Conservation (phyloP, 1,140 invertebrate genomes). For the Gryllus bimaculatus region DNA sequence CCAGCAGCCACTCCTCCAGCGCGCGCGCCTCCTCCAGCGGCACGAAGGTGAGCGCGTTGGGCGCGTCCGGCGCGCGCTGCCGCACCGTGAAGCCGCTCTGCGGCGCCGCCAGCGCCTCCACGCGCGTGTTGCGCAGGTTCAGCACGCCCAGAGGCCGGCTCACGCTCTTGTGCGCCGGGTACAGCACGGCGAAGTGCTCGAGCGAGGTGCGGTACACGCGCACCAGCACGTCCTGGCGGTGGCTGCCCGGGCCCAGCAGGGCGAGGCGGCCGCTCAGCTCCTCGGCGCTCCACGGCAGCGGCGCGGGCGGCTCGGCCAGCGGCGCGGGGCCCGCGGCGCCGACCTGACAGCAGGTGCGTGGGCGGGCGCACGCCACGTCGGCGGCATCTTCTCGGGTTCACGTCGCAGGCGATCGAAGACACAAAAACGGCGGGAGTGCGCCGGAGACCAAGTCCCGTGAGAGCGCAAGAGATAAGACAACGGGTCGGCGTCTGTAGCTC, state of each 20-base stretch:
- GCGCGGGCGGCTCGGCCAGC: neutral
- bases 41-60: slow-evolving; percentile 46
- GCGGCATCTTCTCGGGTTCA: slow-evolving; percentile 32
- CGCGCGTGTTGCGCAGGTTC: slow-evolving; percentile 48
- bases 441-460: no score
- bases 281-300: slow-evolving; percentile 42
- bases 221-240: slow-evolving; percentile 49
- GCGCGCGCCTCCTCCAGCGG: slow-evolving; percentile 41
- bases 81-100: slow-evolving; percentile 43
- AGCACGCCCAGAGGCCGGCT: slow-evolving; percentile 51
- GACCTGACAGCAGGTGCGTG: slow-evolving; percentile 32
- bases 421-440: neutral
- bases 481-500: no score
- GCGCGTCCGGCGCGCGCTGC: slow-evolving; percentile 50
- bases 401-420: neutral
- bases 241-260: slow-evolving; percentile 41
- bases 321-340: slow-evolving; percentile 30
- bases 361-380: slow-evolving; percentile 36
- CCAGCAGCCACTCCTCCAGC: slow-evolving; percentile 49
- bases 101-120: slow-evolving; percentile 39
- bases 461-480: no score
- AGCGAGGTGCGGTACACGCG: slow-evolving; percentile 54
- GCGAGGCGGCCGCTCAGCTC: slow-evolving; percentile 52
- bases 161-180: slow-evolving; percentile 49
- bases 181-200: slow-evolving; percentile 57